Evolutionary conservation across 2,113 vertebrate species (phyloP), one percentile per base, ranked within the genome.

Genomic region (Physeter macrocephalus): DNA sequence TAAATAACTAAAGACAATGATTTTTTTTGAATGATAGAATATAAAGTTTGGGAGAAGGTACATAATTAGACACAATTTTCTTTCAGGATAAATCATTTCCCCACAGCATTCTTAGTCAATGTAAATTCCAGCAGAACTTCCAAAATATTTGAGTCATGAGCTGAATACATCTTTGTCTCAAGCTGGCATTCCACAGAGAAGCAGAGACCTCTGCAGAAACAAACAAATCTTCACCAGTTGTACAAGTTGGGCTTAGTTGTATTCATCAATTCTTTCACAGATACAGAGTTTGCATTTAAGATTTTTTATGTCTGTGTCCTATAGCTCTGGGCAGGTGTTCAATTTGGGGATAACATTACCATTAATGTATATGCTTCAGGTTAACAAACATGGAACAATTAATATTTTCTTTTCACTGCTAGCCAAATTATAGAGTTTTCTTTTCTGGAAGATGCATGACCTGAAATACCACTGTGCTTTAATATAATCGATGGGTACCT

Each of bases 361-460:
- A 72, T 71, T 83, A 92, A 92, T 89, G 80, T 34, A 83, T 46
- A 59, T 72, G 67, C 2, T 78, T 61, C 67, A 57, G 11, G 25
- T 78, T 67, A 96, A 92, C 29, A 69, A 62, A 64, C 29, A 92
- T 5, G 36, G 9, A 94, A 43, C 59, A 82, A 82, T 84, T 75
- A 93, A 61, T 89, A 95, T 64, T 86, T 97, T 92, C 39, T 71
- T 93, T 92, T 77, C 8, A 77, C 6, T 34, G 52, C 17, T 88
- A 39, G 59, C 39, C 59, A 94, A 81, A 93, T 82, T 88, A 64
- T 12, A 89, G 71, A 31, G 17, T 57, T 36, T 88, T 72, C 34
- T 15, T 59, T 82, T 61, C 52, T 89, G 69, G 69, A 88, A 81
- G 20, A 85, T 64, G 15, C 23, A 46, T 41, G 46, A 31, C 10